Conservation (phyloP, 2,888 invertebrate species). For the Drosophila sordidula region DNA sequence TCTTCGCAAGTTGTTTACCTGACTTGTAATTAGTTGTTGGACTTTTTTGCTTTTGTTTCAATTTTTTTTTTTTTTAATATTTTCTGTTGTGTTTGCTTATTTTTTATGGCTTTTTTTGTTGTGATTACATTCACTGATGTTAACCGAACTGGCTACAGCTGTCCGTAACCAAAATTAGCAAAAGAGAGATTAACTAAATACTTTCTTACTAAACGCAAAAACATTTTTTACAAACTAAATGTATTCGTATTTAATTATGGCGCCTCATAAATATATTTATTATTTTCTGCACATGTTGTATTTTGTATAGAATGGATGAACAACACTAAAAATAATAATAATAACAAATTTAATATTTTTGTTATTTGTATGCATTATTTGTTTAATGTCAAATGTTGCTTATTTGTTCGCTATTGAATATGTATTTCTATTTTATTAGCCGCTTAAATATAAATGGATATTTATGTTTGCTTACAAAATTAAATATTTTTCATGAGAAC, state of each 20-base stretch:
- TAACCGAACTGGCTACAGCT: conserved; percentile 43
- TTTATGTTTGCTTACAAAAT: conserved; percentile 38
- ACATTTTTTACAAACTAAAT: conserved; percentile 6
- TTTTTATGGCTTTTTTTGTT: background rate
- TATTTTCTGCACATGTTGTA: background rate
- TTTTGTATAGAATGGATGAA: background rate
- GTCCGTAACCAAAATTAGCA: conserved; percentile 30
- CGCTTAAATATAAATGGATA: conserved; percentile 19
- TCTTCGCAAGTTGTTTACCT: conserved; percentile 46
- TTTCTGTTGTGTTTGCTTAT: no score
- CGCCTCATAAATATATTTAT: conserved; percentile 1
- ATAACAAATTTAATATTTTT: background rate
- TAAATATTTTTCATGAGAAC: conserved; percentile 10
- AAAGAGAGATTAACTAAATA: conserved; percentile 15
- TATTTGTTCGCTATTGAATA: conserved; percentile 23
- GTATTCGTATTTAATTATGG: conserved; percentile 26
- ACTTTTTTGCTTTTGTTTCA: no score
- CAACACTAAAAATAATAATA: conserved; percentile 6
- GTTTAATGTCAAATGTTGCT: conserved; percentile 2
- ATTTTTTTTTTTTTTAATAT: conserved; percentile 12
- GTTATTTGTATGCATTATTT: background rate
- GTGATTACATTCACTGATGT: conserved; percentile 5
- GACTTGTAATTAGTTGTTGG: conserved; percentile 35
- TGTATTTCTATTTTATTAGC: conserved; percentile 8
- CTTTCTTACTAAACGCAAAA: background rate